These are phyloP conservation scores for Solea senegalensis DNA, from an alignment of 2,113 vertebrate species.

Conservation along the genomic window DNA sequence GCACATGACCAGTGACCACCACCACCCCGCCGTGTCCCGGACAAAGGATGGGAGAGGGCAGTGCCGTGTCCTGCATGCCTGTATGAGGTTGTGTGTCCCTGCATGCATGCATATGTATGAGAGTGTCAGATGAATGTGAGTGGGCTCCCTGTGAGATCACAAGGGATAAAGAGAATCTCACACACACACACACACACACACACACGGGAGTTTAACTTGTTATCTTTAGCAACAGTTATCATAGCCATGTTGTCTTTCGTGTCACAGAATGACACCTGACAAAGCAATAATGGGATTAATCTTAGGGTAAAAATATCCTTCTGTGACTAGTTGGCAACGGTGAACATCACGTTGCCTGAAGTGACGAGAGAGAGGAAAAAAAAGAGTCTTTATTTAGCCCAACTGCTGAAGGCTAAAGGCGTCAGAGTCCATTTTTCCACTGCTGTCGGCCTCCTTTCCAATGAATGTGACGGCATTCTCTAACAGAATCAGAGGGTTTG, in stretches of 20 bases:
- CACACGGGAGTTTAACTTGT: slow-evolving; percentile 8
- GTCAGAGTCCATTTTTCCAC: slow-evolving; percentile 43
- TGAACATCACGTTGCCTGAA: slow-evolving; percentile 54
- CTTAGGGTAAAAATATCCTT: slow-evolving; percentile 57
- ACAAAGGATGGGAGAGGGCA: slow-evolving; percentile 58
- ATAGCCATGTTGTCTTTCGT: slow-evolving; percentile 6
- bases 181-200: slow-evolving; percentile 13
- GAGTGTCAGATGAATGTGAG: slow-evolving; percentile 56
- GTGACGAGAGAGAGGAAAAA: slow-evolving; percentile 54
- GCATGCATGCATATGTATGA: slow-evolving; percentile 64
- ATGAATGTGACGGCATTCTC: slow-evolving; percentile 35
- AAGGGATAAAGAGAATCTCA: slow-evolving; percentile 15
- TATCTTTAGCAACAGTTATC: slow-evolving; percentile 52
- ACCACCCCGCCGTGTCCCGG: slow-evolving; percentile 55
- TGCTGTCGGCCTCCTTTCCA: slow-evolving; percentile 37
- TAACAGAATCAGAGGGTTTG: slow-evolving; percentile 25
- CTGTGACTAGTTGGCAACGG: slow-evolving; percentile 40
- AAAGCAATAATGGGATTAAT: slow-evolving; percentile 54
- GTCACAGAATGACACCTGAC: slow-evolving; percentile 42
- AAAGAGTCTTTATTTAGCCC: slow-evolving; percentile 72
- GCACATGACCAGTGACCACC: slow-evolving; percentile 71
- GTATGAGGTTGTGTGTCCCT: slow-evolving; percentile 33
- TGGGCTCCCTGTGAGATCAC: slow-evolving; percentile 51
- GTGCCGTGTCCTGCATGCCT: slow-evolving; percentile 49
- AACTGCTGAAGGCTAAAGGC: slow-evolving; percentile 58